Base-by-base conservation (phyloP, 2,113 vertebrate genomes). In the Brachypteracias leptosomus region DNA sequence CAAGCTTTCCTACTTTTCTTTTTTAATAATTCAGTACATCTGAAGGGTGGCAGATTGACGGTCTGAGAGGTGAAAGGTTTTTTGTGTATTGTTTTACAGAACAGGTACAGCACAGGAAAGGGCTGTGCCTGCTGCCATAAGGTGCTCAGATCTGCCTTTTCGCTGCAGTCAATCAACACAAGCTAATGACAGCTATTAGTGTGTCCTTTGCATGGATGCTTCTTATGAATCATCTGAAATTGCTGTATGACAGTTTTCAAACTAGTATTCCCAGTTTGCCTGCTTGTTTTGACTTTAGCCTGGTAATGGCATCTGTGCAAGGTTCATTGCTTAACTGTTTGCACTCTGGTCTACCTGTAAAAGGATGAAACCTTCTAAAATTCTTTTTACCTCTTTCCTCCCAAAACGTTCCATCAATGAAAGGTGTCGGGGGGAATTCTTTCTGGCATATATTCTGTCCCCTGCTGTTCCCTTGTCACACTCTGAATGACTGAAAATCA, bases 1-100 rank as follows among this genome's bases (percentile, higher is more conserved):
- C 94, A 92, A 93, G 83, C 85, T 95, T 97, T 97, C 91, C 94
- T 97, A 95, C 62, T 92, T 97, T 94, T 66, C 8, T 70, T 59
- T 76, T 74, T 77, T 52, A 3, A 61, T 86, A 36, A 66, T 97
- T 95, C 88, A 97, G 89, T 96, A 83, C 57, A 78, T 95, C 91
- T 96, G 96, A 97, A 97, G 86, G 71, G 67, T 97, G 72, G 35
- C 63, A 86, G 10, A 72, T 54, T 86, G 35, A 36, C 42, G 82
- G 19, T 78, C 57, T 2, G 0, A 25, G 22, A 82, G 38, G 28
- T 97, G 96, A 87, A 97, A 82, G 33, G 49, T 94, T 96, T 95
- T 70, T 88, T 96, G 73, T 91, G 57, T 97, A 65, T 90, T 91
- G 15, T 51, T 28, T 91, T 95, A 83, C 17, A 70, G 90, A 97